These are phyloP conservation scores for Epinephelus coioides DNA, from an alignment of 2,797 vertebrate genomes.

Conservation along the genomic window DNA sequence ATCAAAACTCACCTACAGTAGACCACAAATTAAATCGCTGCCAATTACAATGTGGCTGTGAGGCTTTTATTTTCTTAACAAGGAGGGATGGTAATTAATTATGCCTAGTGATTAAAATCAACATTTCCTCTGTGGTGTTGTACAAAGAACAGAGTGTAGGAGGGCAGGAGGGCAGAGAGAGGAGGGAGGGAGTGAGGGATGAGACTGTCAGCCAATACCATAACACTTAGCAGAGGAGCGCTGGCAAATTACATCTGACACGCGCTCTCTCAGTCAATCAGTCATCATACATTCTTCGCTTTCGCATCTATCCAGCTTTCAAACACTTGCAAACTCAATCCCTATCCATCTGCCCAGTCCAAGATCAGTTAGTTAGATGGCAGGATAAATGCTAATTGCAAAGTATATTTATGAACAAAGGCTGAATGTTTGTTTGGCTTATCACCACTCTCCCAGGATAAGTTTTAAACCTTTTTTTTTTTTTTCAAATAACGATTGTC, in stretches of 20 bases:
- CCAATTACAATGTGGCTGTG: slow-evolving; percentile 57
- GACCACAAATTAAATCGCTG: slow-evolving; percentile 50
- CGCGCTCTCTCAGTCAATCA: slow-evolving; percentile 8
- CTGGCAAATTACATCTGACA: slow-evolving; percentile 43
- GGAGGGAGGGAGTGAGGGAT: slow-evolving; percentile 2
- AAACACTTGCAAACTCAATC: slow-evolving; percentile 11
- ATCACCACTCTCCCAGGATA: background rate
- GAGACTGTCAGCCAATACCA: slow-evolving; percentile 35
- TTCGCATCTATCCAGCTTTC: background rate
- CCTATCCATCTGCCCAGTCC: background rate
- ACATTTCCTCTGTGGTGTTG: slow-evolving; percentile 60
- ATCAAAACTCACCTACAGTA: slow-evolving; percentile 37
- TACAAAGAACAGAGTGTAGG: slow-evolving; percentile 53
- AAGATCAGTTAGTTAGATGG: slow-evolving; percentile 6
- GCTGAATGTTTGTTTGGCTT: background rate
- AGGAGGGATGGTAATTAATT: slow-evolving; percentile 70
- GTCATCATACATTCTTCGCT: background rate
- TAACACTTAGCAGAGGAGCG: slow-evolving; percentile 31
- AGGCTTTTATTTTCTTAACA: slow-evolving; percentile 74
- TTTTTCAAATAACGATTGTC: background rate
- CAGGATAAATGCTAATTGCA: slow-evolving; percentile 10
- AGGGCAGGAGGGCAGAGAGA: slow-evolving; percentile 39
- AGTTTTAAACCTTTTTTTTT: slow-evolving; percentile 1
- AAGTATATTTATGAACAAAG: slow-evolving; percentile 13
- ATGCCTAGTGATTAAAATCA: slow-evolving; percentile 66